These are phyloP conservation scores for Ammodytes marinus DNA, from an alignment of 2,113 vertebrate genomes.

Conservation along the genomic window DNA sequence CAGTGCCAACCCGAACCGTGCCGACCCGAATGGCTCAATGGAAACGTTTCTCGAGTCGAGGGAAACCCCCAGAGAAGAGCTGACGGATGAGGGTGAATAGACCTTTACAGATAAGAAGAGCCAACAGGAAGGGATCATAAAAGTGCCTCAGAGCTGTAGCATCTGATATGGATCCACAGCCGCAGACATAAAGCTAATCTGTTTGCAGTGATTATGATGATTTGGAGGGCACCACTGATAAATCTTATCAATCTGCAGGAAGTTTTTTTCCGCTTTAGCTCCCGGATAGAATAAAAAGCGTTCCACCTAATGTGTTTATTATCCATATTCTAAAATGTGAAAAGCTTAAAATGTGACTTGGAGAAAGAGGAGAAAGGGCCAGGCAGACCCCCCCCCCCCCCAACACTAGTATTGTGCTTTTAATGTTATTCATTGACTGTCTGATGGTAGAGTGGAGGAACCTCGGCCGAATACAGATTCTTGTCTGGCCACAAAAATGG, in stretches of 20 bases:
- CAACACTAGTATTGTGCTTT: slow-evolving; percentile 55
- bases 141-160: slow-evolving; percentile 56
- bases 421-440: slow-evolving; percentile 84
- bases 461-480: slow-evolving; percentile 74
- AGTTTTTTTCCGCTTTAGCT: slow-evolving; percentile 47
- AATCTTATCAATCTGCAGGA: slow-evolving; percentile 50
- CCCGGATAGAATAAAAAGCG: slow-evolving; percentile 27
- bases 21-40: too few species aligned
- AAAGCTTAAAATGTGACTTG: slow-evolving; percentile 45
- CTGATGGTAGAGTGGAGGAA: slow-evolving; percentile 61
- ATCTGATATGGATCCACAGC: slow-evolving; percentile 63
- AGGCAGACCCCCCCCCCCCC: slow-evolving; percentile 13
- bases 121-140: slow-evolving; percentile 52
- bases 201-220: slow-evolving; percentile 64
- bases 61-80: slow-evolving; percentile 36
- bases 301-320: slow-evolving; percentile 56
- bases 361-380: slow-evolving; percentile 28
- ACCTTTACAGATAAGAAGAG: slow-evolving; percentile 59
- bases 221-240: slow-evolving; percentile 43
- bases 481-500: slow-evolving; percentile 57
- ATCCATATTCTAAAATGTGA: slow-evolving; percentile 53
- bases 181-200: slow-evolving; percentile 60
- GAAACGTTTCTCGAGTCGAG: slow-evolving; percentile 18
- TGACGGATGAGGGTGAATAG: slow-evolving; percentile 47
- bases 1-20: too few species aligned